Evolutionary conservation across 2,888 invertebrate genomes (phyloP).

Genomic region (Xestobium rufovillosum): DNA sequence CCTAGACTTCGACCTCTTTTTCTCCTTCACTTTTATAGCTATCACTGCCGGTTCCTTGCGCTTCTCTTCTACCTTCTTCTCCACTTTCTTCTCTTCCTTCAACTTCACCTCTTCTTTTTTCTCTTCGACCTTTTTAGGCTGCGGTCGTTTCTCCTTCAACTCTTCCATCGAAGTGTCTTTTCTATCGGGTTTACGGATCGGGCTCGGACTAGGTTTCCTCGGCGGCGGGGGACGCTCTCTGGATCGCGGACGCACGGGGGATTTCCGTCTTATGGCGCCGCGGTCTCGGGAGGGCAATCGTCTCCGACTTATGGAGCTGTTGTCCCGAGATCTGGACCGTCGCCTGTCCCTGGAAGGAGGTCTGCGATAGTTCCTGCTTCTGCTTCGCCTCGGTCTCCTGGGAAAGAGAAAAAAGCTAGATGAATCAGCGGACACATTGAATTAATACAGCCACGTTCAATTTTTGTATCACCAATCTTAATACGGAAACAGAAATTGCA

Average conservation of each 20-base stretch:
- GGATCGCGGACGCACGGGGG: constrained; percentile 35
- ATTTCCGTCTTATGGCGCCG: constrained; percentile 37
- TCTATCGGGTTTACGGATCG: constrained; percentile 29
- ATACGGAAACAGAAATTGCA: too few species aligned
- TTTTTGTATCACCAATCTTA: too few species aligned
- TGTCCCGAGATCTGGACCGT: constrained; percentile 37
- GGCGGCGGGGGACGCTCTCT: constrained; percentile 31
- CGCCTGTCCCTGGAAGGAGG: constrained; percentile 33
- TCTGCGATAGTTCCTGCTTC: constrained; percentile 35
- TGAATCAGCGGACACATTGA: too few species aligned
- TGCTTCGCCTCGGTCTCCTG: constrained; percentile 34
- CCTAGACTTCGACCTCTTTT: constrained; percentile 37
- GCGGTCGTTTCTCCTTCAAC: constrained; percentile 24
- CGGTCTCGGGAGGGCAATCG: constrained; percentile 33
- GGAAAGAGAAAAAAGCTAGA: too few species aligned
- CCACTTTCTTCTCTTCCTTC: constrained; percentile 21
- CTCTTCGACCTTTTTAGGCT: constrained; percentile 23
- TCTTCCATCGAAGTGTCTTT: too few species aligned
- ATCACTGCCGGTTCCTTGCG: constrained; percentile 22
- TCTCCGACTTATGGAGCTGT: constrained; percentile 39
- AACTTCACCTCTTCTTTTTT: constrained; percentile 21
- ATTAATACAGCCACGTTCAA: too few species aligned
- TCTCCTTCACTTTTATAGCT: constrained; percentile 27
- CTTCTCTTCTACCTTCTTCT: constrained; percentile 20
- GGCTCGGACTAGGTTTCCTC: constrained; percentile 39